phyloP scores from a whole-genome alignment of 2,888 invertebrate species.

The Nymphalis urticae region DNA sequence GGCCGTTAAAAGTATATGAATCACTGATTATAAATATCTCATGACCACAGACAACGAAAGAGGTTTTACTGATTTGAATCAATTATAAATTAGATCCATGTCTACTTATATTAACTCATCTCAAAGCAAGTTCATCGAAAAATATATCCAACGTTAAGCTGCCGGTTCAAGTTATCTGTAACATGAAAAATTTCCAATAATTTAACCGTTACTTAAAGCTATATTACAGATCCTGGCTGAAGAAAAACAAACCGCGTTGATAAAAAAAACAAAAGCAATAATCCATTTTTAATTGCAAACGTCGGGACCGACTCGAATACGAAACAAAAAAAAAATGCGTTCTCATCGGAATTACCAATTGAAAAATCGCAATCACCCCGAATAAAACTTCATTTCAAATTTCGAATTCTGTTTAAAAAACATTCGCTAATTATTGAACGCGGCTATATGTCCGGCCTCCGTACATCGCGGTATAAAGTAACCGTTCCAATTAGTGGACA shows the following conservation, averaged over 20 bases:
- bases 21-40: slow-evolving; percentile 11
- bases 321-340: slow-evolving; percentile 46
- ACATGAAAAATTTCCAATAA: slow-evolving; percentile 9
- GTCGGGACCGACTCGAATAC: slow-evolving; percentile 40
- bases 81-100: background rate
- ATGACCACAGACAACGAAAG: slow-evolving; percentile 4
- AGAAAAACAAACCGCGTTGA: slow-evolving; percentile 31
- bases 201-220: slow-evolving; percentile 1
- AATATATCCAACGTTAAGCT: background rate
- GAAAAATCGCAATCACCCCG: slow-evolving; percentile 63
- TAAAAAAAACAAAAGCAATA: slow-evolving; percentile 43
- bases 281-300: slow-evolving; percentile 46
- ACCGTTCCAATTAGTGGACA: slow-evolving; percentile 40
- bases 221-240: slow-evolving; percentile 18
- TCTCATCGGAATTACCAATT: slow-evolving; percentile 59
- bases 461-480: slow-evolving; percentile 23
- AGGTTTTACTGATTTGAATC: slow-evolving; percentile 1
- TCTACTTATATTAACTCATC: background rate
- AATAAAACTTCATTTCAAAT: slow-evolving; percentile 77
- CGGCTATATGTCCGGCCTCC: slow-evolving; percentile 46
- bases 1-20: slow-evolving; percentile 14
- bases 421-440: slow-evolving; percentile 76
- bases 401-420: slow-evolving; percentile 74
- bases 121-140: background rate
- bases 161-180: background rate